These are phyloP conservation scores for Anagyrus pseudococci DNA, from an alignment of 2,888 invertebrate genomes.

Conservation along the genomic window DNA sequence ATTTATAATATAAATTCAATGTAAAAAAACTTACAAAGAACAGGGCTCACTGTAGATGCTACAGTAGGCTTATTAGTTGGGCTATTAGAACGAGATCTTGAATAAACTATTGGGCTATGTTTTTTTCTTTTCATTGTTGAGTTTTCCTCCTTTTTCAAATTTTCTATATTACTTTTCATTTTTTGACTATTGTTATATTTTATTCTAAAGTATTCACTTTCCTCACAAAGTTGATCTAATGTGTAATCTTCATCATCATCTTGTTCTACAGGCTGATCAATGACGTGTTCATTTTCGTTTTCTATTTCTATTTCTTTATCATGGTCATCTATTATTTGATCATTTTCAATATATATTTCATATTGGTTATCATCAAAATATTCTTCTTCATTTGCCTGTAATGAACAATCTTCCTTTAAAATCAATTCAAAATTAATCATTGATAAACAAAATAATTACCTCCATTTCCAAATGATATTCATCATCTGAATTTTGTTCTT, in stretches of 20 bases:
- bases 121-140: conserved; percentile 53
- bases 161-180: conserved; percentile 45
- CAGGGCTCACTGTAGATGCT: conserved; percentile 23
- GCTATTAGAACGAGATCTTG: conserved; percentile 51
- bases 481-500: conserved; percentile 52
- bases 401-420: background rate
- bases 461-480: conserved; percentile 50
- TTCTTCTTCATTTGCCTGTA: conserved; percentile 55
- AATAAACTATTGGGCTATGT: conserved; percentile 58
- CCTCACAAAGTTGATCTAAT: background rate
- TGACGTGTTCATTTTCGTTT: conserved; percentile 17
- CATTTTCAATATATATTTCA: conserved; percentile 45
- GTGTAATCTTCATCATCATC: conserved; percentile 7
- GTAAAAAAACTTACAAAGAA: conserved; percentile 25
- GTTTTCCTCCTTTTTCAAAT: conserved; percentile 49
- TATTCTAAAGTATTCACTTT: conserved; percentile 40
- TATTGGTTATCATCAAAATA: conserved; percentile 48
- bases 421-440: conserved; percentile 12
- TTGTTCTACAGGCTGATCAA: background rate
- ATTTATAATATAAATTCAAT: too few species aligned
- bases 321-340: conserved; percentile 39
- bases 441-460: conserved; percentile 12
- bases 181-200: conserved; percentile 47
- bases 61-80: conserved; percentile 34
- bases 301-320: conserved; percentile 16